These are phyloP conservation scores for Dryobates pubescens DNA, from an alignment of 2,797 vertebrate genomes.

Conservation along the genomic window DNA sequence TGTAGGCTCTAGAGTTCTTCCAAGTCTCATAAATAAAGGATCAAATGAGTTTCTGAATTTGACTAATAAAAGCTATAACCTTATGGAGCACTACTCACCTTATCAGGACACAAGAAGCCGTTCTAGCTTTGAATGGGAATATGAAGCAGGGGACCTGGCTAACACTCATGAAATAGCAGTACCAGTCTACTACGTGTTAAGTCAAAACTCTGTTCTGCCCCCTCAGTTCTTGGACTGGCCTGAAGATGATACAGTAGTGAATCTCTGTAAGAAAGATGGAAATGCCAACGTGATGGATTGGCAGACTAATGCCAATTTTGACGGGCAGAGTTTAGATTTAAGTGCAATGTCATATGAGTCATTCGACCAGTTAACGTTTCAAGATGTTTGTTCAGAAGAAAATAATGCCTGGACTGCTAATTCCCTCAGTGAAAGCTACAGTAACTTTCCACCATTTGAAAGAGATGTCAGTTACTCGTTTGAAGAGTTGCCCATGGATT, in stretches of 20 bases:
- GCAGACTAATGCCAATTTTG: slow-evolving; percentile 81
- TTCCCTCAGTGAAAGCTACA: slow-evolving; percentile 79
- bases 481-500: slow-evolving; percentile 80
- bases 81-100: neutral
- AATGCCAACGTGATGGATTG: slow-evolving; percentile 79
- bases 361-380: slow-evolving; percentile 80
- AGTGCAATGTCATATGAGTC: slow-evolving; percentile 67
- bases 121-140: slow-evolving; percentile 74
- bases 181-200: slow-evolving; percentile 66
- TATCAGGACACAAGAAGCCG: slow-evolving; percentile 66
- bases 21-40: neutral
- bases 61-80: slow-evolving; percentile 21
- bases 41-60: slow-evolving; percentile 51
- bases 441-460: slow-evolving; percentile 73
- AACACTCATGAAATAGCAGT: slow-evolving; percentile 40
- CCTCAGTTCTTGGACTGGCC: slow-evolving; percentile 64
- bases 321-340: slow-evolving; percentile 75
- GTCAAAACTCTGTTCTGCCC: slow-evolving; percentile 64
- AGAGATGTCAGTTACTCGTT: slow-evolving; percentile 62
- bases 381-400: slow-evolving; percentile 85
- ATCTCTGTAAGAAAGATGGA: slow-evolving; percentile 87
- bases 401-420: slow-evolving; percentile 79
- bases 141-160: slow-evolving; percentile 55
- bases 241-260: slow-evolving; percentile 82
- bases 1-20: slow-evolving; percentile 8